These are phyloP conservation scores for Echiichthys vipera DNA, from an alignment of 2,797 vertebrate genomes.

Conservation along the genomic window DNA sequence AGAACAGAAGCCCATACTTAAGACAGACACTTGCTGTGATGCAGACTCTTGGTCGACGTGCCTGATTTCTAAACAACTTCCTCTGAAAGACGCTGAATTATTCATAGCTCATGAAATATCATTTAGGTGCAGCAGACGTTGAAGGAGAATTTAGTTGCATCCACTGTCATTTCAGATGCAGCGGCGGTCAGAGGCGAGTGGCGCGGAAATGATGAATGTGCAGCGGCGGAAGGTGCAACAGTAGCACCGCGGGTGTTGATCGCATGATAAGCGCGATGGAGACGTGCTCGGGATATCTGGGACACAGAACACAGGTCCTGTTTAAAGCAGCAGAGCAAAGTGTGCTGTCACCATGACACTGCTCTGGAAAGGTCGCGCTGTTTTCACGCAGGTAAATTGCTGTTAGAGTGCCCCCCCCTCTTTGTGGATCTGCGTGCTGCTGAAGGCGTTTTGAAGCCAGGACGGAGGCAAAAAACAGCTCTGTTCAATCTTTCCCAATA, in stretches of 20 bases:
- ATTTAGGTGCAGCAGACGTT: slow-evolving; percentile 18
- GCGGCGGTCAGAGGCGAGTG: slow-evolving; percentile 1
- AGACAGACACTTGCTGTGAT: no score
- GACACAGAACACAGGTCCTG: no score
- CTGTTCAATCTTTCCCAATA: slow-evolving; percentile 80
- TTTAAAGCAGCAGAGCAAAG: neutral
- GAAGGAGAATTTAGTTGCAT: slow-evolving; percentile 36
- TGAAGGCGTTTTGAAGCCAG: neutral
- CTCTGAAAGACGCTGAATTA: slow-evolving; percentile 38
- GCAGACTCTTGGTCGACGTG: no score
- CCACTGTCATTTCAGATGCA: neutral
- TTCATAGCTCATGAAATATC: slow-evolving; percentile 30
- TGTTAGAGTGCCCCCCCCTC: no score
- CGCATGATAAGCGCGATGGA: no score
- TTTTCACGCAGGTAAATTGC: slow-evolving; percentile 28
- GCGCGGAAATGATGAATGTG: slow-evolving; percentile 57
- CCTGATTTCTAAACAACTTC: slow-evolving; percentile 20
- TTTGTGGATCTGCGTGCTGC: no score
- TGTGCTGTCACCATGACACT: neutral
- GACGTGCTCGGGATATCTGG: no score
- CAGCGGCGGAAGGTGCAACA: slow-evolving; percentile 8
- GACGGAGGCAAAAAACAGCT: slow-evolving; percentile 14
- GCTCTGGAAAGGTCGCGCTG: neutral
- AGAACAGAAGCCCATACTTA: no score
- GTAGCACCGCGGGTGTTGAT: slow-evolving; percentile 20